These are phyloP conservation scores for Falco punctatus DNA, from an alignment of 2,113 vertebrate genomes.

Conservation along the genomic window DNA sequence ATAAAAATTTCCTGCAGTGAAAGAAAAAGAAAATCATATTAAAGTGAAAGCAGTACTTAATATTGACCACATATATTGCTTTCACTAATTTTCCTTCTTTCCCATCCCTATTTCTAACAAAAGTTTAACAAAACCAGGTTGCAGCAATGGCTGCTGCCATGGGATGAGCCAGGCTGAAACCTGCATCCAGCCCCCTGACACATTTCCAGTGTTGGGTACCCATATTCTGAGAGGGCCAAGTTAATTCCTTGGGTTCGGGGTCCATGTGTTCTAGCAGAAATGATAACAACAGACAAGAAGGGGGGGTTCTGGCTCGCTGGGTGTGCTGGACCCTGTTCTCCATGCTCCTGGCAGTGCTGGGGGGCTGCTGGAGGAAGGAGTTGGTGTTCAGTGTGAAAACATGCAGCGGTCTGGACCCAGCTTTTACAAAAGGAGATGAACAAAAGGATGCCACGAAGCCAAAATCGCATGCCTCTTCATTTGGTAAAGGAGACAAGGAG, in stretches of 20 bases:
- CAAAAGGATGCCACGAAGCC: neutral
- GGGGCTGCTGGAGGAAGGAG: neutral
- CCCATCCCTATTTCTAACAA: neutral
- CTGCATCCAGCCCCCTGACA: neutral
- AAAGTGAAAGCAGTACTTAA: neutral
- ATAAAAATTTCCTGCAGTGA: neutral
- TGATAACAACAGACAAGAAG: neutral
- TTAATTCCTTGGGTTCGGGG: neutral
- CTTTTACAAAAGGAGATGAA: neutral
- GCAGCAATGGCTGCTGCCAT: accelerated
- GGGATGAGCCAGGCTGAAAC: neutral
- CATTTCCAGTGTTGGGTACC: neutral
- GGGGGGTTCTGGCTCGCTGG: neutral
- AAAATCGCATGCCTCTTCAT: neutral
- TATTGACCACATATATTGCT: neutral
- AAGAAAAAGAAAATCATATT: neutral
- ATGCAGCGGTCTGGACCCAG: neutral
- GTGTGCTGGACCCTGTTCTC: neutral
- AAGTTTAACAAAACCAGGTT: neutral
- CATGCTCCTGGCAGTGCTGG: neutral
- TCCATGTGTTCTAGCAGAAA: neutral
- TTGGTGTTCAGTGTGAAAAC: neutral
- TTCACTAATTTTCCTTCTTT: neutral
- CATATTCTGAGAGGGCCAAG: neutral
- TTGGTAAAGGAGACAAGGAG: neutral